phyloP scores from a whole-genome alignment of 2,888 invertebrate species.

The Homarus gammarus region DNA sequence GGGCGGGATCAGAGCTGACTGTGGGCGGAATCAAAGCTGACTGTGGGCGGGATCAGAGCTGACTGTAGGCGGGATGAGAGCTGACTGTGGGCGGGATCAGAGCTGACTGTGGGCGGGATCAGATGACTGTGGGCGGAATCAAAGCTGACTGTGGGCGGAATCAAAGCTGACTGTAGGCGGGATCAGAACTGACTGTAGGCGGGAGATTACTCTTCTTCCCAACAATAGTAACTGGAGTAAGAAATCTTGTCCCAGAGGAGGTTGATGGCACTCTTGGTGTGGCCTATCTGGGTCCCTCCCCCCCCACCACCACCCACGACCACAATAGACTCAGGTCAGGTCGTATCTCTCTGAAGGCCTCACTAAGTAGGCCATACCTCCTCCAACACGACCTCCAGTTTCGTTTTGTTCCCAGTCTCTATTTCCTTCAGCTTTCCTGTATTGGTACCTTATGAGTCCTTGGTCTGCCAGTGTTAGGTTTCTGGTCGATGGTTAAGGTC shows the following conservation, averaged over 20 bases:
- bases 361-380: background rate
- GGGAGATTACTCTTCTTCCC: background rate
- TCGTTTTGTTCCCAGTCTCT: background rate
- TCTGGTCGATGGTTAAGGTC: too few species aligned
- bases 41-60: too few species aligned
- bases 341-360: background rate
- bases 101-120: too few species aligned
- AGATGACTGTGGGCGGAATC: too few species aligned
- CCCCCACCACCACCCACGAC: background rate
- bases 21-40: too few species aligned
- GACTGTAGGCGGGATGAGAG: too few species aligned
- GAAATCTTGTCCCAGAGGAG: background rate
- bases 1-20: too few species aligned
- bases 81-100: too few species aligned
- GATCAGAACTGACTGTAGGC: too few species aligned
- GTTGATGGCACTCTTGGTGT: background rate
- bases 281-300: background rate
- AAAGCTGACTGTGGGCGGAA: too few species aligned
- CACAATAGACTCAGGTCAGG: conserved; percentile 1
- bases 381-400: background rate
- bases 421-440: background rate
- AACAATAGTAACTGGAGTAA: background rate
- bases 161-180: too few species aligned
- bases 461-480: background rate
- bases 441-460: background rate